Evolutionary conservation across 37 sponge, comb jelly and placozoan genomes (phyloP).

Genomic region (Haliclona indistincta): DNA sequence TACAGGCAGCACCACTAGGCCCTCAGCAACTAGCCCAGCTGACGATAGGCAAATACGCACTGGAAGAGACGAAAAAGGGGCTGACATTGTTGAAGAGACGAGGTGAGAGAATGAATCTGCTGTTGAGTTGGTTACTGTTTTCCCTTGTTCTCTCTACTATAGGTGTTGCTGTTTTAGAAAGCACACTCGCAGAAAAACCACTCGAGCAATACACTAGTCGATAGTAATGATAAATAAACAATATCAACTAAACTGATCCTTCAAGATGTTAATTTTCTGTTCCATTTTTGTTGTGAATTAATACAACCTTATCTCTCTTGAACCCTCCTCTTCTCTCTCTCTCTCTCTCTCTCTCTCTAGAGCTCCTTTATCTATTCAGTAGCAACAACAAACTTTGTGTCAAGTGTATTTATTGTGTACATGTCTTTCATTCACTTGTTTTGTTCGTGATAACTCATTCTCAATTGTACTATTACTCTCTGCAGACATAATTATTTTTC

Average conservation of each 20-base stretch:
- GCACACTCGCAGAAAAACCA: constrained; percentile 28
- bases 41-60: neutral
- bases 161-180: constrained; percentile 64
- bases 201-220: constrained; percentile 3
- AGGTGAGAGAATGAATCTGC: constrained; percentile 28
- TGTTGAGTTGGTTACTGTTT: neutral
- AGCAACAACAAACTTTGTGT: too few relatives aligned
- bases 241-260: neutral
- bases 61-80: neutral
- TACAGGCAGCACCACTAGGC: too few relatives aligned
- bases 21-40: neutral
- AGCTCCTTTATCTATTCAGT: neutral
- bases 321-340: neutral
- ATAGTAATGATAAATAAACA: neutral
- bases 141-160: neutral
- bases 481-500: too few relatives aligned
- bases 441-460: too few relatives aligned
- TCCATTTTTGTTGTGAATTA: neutral
- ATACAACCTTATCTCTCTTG: neutral
- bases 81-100: constrained; percentile 68
- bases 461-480: too few relatives aligned
- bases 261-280: too few relatives aligned
- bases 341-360: constrained; percentile 1
- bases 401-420: too few relatives aligned
- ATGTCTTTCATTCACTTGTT: too few relatives aligned